Base-by-base conservation (phyloP, 2,888 invertebrate species). In the Lasioglossum malachurum region DNA sequence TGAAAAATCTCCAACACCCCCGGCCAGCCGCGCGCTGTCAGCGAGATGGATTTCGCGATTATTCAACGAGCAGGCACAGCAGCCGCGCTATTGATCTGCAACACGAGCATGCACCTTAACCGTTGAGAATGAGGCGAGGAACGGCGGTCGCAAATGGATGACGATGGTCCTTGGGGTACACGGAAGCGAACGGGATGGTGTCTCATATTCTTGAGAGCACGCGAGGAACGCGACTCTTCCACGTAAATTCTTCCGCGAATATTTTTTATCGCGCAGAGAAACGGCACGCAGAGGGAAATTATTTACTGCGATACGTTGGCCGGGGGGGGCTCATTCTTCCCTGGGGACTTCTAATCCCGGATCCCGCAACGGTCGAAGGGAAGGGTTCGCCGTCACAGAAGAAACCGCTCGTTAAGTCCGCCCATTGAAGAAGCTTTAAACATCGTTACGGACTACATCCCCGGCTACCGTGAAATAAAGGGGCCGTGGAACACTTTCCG, bases 321-420 rank as follows among this genome's bases (percentile, higher is more conserved):
- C 53, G 7, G 7, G 7, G 8, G 7, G 7, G 7, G 8, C n/a
- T 60, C 53, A 1, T 35, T 67, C 74, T 49, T 49, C 69, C 23
- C n/a, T 12, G 10, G 23, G 8, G 12, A 49, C 27, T 46, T 73
- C 74, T 67, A 46, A 79, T 44, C 71, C 41, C 53, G 49, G 44
- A 44, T 27, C 3, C 53, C 69, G 53, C 41, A 69, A 57, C 57
- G 46, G 53, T 72, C 75, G 84, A 73, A 77, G 74, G 78, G 75
- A 53, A 69, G 44, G 46, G 38, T 72, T 84, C 80, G 44, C 80
- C 75, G 64, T 31, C 72, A 64, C 73, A 73, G 78, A 75, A 90
- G 89, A 89, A 87, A 87, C 75, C 73, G 79, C 86, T 88, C 82
- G 90, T 89, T 87, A 90, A 84, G 83, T 83, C 81, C 87, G 84